Base-by-base conservation (phyloP, 2,113 vertebrate genomes). In the Burhinus bistriatus region DNA sequence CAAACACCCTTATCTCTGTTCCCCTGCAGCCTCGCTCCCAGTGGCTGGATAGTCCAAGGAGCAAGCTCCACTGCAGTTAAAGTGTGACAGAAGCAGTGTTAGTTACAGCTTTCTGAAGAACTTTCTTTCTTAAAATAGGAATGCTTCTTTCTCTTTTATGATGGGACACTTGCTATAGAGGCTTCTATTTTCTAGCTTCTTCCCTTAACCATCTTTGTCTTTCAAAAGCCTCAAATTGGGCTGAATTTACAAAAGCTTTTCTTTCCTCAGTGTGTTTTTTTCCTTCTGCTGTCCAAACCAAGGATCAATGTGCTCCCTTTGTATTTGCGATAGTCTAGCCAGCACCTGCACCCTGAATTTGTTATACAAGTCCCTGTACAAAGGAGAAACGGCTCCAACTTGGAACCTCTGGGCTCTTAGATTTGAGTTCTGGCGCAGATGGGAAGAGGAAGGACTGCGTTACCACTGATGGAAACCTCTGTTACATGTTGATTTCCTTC, bases 1-100 rank as follows among this genome's bases (percentile, higher is more conserved):
- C 95, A 97, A 97, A 97, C 89, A 97, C 38, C 89, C 83, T 97
- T 97, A 97, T 97, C 95, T 92, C 87, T 87, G 79, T 84, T 95
- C 73, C 79, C 70, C 47, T 49, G 84, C 92, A 95, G 92, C 87
- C 87, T 72, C 84, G 87, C 76, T 89, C 62, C 34, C 54, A 4
- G 58, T 36, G 70, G 54, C 69, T 88, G 68, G 3, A 6, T 49
- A 52, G 95, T 91, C 92, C 93, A 93, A 95, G 96, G 95, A 97
- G 66, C 96, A 95, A 95, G 87, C 95, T 88, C 54, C 7, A 38
- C 79, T 64, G 89, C 89, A 68, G 78, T 90, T 95, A 83, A 94
- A 95, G 38, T 95, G 52, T 93, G 93, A 93, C 91, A 90, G 84
- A 71, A 72, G 54, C 1, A 6, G 45, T 54, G 45, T 25, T 40